Evolutionary conservation across 1,140 invertebrate species (phyloP).

Genomic region (Apolygus lucorum): DNA sequence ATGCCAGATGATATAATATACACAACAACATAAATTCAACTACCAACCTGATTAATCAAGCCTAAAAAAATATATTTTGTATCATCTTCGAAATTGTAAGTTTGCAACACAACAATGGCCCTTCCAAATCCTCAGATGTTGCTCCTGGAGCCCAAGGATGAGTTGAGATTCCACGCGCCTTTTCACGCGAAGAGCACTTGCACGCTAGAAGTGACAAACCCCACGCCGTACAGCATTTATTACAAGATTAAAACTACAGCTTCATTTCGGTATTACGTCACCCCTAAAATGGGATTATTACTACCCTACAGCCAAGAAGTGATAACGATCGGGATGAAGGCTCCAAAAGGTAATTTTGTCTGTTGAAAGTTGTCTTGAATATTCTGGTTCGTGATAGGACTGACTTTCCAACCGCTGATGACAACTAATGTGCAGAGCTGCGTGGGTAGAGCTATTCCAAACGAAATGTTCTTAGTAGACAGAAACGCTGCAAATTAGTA

Average conservation of each 20-base stretch:
- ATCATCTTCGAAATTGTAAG: no score
- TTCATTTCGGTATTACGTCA: slow-evolving; percentile 2
- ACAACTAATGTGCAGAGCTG: background rate
- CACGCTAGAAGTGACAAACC: slow-evolving; percentile 16
- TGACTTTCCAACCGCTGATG: background rate
- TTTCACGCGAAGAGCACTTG: background rate
- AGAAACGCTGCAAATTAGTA: no score
- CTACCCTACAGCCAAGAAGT: slow-evolving; percentile 14
- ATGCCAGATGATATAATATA: no score
- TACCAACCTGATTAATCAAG: no score
- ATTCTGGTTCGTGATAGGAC: background rate
- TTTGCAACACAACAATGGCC: slow-evolving; percentile 9
- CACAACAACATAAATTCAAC: no score
- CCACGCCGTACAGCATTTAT: slow-evolving; percentile 12
- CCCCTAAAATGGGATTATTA: slow-evolving; percentile 9
- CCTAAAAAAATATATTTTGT: no score
- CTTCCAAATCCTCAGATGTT: slow-evolving; percentile 12
- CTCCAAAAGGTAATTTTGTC: slow-evolving; percentile 14
- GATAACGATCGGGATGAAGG: slow-evolving; percentile 10
- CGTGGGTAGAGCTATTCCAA: background rate
- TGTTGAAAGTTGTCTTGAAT: background rate
- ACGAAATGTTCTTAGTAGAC: no score
- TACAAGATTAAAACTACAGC: slow-evolving; percentile 17
- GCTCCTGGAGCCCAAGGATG: background rate
- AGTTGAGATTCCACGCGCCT: background rate